Evolutionary conservation across 2,888 invertebrate species (phyloP).

Genomic region (Cerceris ruficornis): DNA sequence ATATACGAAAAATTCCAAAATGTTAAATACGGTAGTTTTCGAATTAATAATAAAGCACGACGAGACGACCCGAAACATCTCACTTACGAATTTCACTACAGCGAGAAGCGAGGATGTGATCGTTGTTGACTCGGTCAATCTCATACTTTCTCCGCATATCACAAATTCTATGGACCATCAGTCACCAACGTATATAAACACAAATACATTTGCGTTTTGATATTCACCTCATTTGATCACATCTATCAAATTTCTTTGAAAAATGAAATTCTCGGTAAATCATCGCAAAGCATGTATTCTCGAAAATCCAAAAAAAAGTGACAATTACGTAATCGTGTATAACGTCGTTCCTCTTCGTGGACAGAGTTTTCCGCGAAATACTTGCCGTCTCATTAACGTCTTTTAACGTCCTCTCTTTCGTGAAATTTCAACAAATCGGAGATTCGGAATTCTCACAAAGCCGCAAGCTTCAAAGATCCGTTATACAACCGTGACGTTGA

Average conservation of each 20-base stretch:
- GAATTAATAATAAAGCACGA: slow-evolving; percentile 15
- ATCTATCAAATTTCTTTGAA: not conserved
- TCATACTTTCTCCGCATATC: slow-evolving; percentile 61
- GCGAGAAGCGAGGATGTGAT: slow-evolving; percentile 3
- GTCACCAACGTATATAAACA: slow-evolving; percentile 7
- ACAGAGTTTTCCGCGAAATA: too few species aligned
- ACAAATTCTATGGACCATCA: slow-evolving; percentile 33
- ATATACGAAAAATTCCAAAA: not conserved
- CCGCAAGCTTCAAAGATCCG: not conserved
- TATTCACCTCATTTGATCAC: slow-evolving; percentile 6
- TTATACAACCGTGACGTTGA: not conserved
- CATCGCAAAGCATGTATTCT: not conserved
- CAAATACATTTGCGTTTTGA: not conserved
- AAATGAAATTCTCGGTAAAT: slow-evolving; percentile 39
- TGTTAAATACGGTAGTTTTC: not conserved
- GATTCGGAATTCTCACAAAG: too few species aligned
- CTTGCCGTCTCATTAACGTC: too few species aligned
- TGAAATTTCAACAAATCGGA: too few species aligned
- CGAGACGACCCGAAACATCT: slow-evolving; percentile 34
- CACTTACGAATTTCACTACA: slow-evolving; percentile 29
- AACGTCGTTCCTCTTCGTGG: too few species aligned
- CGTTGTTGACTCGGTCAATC: slow-evolving; percentile 18
- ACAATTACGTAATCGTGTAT: too few species aligned
- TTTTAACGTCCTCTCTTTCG: too few species aligned
- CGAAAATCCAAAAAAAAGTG: too few species aligned